These are phyloP conservation scores for Simalia tracyae DNA, from an alignment of 2,797 vertebrate species.

Conservation along the genomic window DNA sequence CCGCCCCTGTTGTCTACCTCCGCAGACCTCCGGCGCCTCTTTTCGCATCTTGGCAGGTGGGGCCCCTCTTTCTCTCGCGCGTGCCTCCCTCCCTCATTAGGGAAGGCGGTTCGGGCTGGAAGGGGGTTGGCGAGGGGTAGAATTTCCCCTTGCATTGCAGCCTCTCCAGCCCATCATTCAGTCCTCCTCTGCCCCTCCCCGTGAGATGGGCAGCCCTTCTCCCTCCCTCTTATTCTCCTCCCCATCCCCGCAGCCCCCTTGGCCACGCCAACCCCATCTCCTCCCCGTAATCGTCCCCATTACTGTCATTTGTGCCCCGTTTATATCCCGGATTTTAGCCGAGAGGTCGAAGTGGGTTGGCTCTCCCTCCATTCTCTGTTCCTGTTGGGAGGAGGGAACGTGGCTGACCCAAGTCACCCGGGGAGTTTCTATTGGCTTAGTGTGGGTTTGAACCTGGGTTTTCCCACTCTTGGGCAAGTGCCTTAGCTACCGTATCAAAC, in stretches of 20 bases:
- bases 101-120: accelerated
- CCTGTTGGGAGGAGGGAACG: background rate
- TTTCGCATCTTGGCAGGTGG: background rate
- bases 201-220: background rate
- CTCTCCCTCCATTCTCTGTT: background rate
- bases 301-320: background rate
- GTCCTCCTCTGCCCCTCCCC: too few relatives aligned
- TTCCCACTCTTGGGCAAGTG: background rate
- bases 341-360: background rate
- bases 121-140: background rate
- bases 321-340: background rate
- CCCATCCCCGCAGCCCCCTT: background rate
- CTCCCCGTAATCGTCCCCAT: background rate
- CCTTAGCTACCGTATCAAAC: background rate
- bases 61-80: background rate
- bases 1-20: background rate
- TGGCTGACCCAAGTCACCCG: background rate
- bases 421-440: background rate
- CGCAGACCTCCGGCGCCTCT: background rate
- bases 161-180: background rate
- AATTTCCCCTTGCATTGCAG: background rate
- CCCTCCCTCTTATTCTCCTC: background rate
- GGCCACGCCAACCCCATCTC: background rate
- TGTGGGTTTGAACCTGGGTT: background rate
- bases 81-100: background rate